Evolutionary conservation across 2,888 invertebrate species (phyloP), one percentile per base, ranked within the genome.

Genomic region (Parelbella ahira): DNA sequence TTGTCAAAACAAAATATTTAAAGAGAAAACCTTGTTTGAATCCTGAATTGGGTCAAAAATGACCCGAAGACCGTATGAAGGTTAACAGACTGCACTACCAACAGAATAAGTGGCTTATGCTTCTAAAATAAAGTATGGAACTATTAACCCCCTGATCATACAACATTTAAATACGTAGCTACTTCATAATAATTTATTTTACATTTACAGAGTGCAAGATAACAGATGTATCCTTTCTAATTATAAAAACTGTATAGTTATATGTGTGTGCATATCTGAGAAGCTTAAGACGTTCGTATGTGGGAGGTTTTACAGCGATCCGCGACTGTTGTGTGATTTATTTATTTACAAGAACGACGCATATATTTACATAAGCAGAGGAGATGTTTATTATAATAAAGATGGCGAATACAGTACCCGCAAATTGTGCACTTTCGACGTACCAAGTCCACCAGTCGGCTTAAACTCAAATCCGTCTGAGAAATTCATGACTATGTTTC

Each of bases 401-500:
- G 33, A 7, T 12, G 33, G 21, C 2, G 12, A 29, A 10, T 30
- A 13, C 18, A 37, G 9, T 6, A 2, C 21, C 8, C 27, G 20
- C 15, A 11, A 18, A 15, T 29, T 30, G 2, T 30, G 38, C 8
- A 30, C 6, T 13, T 30, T 47, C 2, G 19, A 32, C 9, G 23
- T 45, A 11, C 37, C 49, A 6, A 11, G n/a, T 2, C 18, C 30
- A 6, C 11, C 19, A 4, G 3, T 7, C 20, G n/a, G 15, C 10
- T 37, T 45, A 13, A 28, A 44, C 13, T 19, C 28, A 1, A 12
- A 34, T 2, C 33, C 45, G 4, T 36, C 29, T 8, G 24, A 38
- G 13, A 9, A 1, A 10, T 38, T 38, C 18, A 18, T 15, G 24
- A 8, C 30, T 8, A 45, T 69, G 50, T 72, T 65, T 42, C 54